phyloP scores from a whole-genome alignment of 2,888 invertebrate species.

The Leptinotarsa haldemani region DNA sequence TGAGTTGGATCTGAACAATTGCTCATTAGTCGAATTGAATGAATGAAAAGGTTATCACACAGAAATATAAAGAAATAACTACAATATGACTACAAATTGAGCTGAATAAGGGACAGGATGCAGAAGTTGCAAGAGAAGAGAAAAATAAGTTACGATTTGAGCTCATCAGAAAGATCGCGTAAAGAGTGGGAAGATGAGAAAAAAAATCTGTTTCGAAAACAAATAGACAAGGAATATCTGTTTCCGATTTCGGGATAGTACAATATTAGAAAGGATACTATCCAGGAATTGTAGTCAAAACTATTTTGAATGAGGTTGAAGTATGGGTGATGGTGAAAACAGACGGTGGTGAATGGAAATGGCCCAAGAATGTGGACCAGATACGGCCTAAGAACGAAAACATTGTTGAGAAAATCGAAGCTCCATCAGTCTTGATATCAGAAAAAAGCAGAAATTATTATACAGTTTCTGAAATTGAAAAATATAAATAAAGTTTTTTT shows the following conservation, averaged over 20 bases:
- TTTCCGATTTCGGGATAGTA: slow-evolving; percentile 20
- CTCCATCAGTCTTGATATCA: slow-evolving; percentile 12
- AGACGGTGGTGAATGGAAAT: slow-evolving; percentile 3
- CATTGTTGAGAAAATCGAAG: slow-evolving; percentile 22
- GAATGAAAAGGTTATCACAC: too few relatives aligned
- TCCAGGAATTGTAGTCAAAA: slow-evolving; percentile 22
- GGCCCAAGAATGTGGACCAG: slow-evolving; percentile 21
- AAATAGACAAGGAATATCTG: slow-evolving; percentile 25
- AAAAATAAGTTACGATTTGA: slow-evolving; percentile 21
- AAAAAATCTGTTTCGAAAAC: slow-evolving; percentile 1
- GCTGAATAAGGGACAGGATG: slow-evolving; percentile 14
- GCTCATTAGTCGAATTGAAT: too few relatives aligned
- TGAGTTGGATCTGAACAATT: too few relatives aligned
- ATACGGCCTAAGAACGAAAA: slow-evolving; percentile 14
- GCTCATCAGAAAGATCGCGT: slow-evolving; percentile 12
- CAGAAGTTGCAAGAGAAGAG: slow-evolving; percentile 9
- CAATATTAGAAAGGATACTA: slow-evolving; percentile 22
- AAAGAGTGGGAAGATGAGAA: slow-evolving; percentile 12
- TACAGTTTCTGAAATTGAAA: slow-evolving; percentile 21
- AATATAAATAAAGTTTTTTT: slow-evolving; percentile 7
- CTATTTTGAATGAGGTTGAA: slow-evolving; percentile 17
- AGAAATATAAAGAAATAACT: too few relatives aligned
- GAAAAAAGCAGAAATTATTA: slow-evolving; percentile 12
- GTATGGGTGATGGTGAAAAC: slow-evolving; percentile 14
- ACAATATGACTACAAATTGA: slow-evolving; percentile 14